Conservation (phyloP, 2,113 vertebrate species). For the Colistium nudipinnis region DNA sequence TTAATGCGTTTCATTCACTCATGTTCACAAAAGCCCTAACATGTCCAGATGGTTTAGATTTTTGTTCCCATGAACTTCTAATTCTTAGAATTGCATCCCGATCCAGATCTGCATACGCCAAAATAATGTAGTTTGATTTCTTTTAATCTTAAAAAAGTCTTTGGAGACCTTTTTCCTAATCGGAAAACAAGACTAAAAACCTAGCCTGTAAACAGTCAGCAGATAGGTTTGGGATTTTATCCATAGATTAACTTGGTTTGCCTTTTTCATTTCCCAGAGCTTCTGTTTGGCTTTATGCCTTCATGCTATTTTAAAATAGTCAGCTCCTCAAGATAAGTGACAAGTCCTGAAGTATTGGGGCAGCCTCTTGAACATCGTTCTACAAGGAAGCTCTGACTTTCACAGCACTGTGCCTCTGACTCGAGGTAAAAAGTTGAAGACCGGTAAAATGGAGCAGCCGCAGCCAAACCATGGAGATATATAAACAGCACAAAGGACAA, state of each 20-base stretch:
- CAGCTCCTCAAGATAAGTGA: constrained; percentile 12
- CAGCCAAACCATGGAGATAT: neutral
- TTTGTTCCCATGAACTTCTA: no score
- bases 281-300: neutral
- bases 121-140: neutral
- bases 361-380: neutral
- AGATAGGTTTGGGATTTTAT: neutral
- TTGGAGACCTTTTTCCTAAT: neutral
- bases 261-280: neutral
- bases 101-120: neutral
- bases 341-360: neutral
- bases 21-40: no score
- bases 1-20: no score
- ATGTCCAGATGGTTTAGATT: no score
- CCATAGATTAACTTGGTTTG: neutral
- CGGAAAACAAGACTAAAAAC: neutral
- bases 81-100: no score
- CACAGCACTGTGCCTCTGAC: constrained; percentile 2
- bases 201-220: neutral
- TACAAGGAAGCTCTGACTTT: neutral
- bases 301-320: neutral
- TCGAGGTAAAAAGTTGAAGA: constrained; percentile 14
- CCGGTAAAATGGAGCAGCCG: neutral
- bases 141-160: neutral
- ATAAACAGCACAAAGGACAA: neutral